Base-by-base conservation (phyloP, 2,888 invertebrate genomes). In the Ephialtes manifestator region DNA sequence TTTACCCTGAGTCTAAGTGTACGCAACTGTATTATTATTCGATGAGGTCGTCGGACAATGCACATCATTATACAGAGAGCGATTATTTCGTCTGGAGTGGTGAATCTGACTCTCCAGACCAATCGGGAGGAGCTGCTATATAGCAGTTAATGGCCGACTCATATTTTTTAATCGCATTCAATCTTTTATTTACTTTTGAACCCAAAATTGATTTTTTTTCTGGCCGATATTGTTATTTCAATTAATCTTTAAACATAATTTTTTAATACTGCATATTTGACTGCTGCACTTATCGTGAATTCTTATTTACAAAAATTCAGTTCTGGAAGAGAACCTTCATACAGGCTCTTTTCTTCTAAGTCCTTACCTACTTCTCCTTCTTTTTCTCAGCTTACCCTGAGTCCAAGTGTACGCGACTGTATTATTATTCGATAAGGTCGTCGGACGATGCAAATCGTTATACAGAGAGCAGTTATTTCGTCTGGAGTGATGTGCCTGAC, bases 111-210 rank as follows among this genome's bases (percentile, higher is more conserved):
- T 82, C 72, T 72, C 46, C 78, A 78, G 83, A 65, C 67, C 68
- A 53, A 78, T 75, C 75, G 72, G 20, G 39, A 39, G 46, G 48
- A 35, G 18, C 35, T 28, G 7, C 24, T 13, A 10, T 46, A 48
- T 65, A 28, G 81, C 89, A 88, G 91, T 91, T 90, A 91, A 91
- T 88, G 90, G 87, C 91, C 90, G 83, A 63, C 68, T 89, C 88
- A 83, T 89, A 89, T 90, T 90, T 90, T n/a, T n/a, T n/a, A n/a
- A n/a, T n/a, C n/a, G n/a, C n/a, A n/a, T n/a, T n/a, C n/a, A n/a
- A 43, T 43, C 7, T 8, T 43, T 43, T 43, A 43, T 43, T 43
- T 43, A 8, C 7, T 43, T 55, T 31, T 4, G 5, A 31, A 31
- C 3, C 31, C 2, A 31, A 5, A 31, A 31, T 31, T 31, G 2